Evolutionary conservation across 2,888 invertebrate species (phyloP).

Genomic region (Trissolcus brochymenae): DNA sequence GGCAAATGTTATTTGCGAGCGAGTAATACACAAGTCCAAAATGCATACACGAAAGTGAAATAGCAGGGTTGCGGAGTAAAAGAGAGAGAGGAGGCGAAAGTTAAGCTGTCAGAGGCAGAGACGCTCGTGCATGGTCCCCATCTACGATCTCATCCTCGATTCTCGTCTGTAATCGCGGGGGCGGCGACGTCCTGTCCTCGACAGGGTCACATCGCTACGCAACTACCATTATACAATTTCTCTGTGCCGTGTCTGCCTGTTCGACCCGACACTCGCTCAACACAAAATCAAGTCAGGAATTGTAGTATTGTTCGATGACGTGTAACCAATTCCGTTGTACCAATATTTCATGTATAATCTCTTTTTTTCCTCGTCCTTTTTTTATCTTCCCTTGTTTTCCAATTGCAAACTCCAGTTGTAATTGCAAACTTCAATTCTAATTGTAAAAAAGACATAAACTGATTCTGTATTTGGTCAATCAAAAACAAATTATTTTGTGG

Average conservation of each 20-base stretch:
- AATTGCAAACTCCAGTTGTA: neutral
- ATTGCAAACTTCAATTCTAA: neutral
- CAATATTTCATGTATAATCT: neutral
- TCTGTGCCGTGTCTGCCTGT: constrained; percentile 54
- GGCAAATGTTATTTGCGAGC: constrained; percentile 42
- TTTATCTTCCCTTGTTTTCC: neutral
- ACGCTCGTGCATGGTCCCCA: constrained; percentile 72
- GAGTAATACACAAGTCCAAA: constrained; percentile 38
- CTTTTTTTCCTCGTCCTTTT: neutral
- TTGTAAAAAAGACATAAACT: no score
- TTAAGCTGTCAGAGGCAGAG: constrained; percentile 75
- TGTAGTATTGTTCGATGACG: constrained; percentile 64
- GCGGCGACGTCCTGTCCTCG: constrained; percentile 76
- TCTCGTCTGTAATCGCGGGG: constrained; percentile 76
- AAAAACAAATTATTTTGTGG: no score
- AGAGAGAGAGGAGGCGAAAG: constrained; percentile 63
- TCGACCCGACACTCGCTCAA: constrained; percentile 63
- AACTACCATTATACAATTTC: constrained; percentile 67
- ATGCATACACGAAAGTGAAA: constrained; percentile 45
- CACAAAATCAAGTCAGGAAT: constrained; percentile 69
- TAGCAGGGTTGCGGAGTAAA: constrained; percentile 40
- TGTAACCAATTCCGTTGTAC: constrained; percentile 11
- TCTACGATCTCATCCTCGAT: constrained; percentile 70
- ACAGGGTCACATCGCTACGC: constrained; percentile 75
- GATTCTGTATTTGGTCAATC: no score